Conservation (phyloP, 2,113 vertebrate species). For the Quiscalus mexicanus region DNA sequence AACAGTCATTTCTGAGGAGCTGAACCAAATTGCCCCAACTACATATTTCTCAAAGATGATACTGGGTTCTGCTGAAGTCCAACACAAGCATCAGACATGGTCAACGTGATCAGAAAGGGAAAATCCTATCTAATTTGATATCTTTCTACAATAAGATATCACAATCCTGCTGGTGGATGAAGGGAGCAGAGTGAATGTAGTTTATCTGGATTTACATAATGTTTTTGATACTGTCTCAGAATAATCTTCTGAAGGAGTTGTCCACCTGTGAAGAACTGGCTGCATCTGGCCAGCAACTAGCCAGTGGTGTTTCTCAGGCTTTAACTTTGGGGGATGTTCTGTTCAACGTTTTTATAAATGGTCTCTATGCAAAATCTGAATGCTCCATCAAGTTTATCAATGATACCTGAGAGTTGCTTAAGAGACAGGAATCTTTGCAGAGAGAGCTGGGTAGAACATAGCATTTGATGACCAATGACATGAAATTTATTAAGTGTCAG, state of each 20-base stretch:
- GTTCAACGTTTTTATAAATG: not conserved
- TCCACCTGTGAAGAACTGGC: not conserved
- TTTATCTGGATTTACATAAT: not conserved
- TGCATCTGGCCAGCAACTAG: not conserved
- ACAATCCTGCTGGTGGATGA: not conserved
- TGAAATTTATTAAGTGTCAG: not conserved
- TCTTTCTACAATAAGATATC: not conserved
- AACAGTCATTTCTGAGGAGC: rapidly evolving
- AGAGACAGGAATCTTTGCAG: not conserved
- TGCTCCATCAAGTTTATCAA: rapidly evolving
- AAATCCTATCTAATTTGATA: not conserved
- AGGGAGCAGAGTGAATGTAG: not conserved
- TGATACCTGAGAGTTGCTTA: not conserved
- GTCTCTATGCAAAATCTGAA: not conserved
- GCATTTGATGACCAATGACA: rapidly evolving
- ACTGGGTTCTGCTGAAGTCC: not conserved
- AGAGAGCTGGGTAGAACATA: not conserved
- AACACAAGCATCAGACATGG: not conserved
- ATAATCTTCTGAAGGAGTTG: not conserved
- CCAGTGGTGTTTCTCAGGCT: not conserved
- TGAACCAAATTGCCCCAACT: not conserved
- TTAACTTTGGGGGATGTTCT: not conserved
- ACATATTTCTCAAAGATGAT: not conserved
- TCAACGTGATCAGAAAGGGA: not conserved
- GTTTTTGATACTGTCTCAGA: not conserved